Evolutionary conservation across 1,140 invertebrate species (phyloP).

Genomic region (Protaetia brevitarsis): DNA sequence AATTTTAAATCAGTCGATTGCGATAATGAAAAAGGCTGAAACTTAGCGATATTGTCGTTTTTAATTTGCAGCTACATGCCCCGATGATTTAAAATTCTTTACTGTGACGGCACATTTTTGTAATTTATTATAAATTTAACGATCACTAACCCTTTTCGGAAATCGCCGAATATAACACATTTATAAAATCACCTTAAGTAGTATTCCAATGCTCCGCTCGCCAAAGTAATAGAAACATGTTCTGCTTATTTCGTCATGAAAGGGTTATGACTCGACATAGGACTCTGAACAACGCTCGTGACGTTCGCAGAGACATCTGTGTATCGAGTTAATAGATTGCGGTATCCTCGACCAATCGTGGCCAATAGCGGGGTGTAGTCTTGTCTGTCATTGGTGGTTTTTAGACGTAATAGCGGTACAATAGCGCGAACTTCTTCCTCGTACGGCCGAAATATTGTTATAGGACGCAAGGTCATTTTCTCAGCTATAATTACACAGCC

Average conservation of each 20-base stretch:
- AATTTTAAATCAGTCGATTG: no score
- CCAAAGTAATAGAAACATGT: conserved; percentile 70
- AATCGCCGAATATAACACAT: no score
- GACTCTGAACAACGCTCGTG: conserved; percentile 38
- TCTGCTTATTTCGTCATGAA: conserved; percentile 48
- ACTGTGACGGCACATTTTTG: no score
- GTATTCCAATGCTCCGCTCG: conserved; percentile 67
- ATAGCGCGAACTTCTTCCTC: conserved; percentile 70
- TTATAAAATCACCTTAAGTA: no score
- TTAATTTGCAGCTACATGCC: no score
- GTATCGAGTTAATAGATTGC: conserved; percentile 72
- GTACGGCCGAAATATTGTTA: conserved; percentile 87
- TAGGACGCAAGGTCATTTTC: conserved; percentile 71
- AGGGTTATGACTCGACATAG: conserved; percentile 38
- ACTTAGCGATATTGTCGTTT: no score
- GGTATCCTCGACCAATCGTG: conserved; percentile 80
- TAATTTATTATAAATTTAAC: no score
- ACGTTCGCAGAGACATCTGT: conserved; percentile 55
- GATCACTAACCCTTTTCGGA: no score
- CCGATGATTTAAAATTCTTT: no score
- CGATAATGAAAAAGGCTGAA: no score
- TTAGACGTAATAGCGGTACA: conserved; percentile 45
- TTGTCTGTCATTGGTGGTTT: conserved; percentile 42
- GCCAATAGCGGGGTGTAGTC: conserved; percentile 59
- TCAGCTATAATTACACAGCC: conserved; percentile 88